A percentile compares a stretch with the other conserved stretches of the same genome.
phyloP scores from a whole-genome alignment of 2,113 vertebrate species.

The Centrocercus urophasianus region DNA sequence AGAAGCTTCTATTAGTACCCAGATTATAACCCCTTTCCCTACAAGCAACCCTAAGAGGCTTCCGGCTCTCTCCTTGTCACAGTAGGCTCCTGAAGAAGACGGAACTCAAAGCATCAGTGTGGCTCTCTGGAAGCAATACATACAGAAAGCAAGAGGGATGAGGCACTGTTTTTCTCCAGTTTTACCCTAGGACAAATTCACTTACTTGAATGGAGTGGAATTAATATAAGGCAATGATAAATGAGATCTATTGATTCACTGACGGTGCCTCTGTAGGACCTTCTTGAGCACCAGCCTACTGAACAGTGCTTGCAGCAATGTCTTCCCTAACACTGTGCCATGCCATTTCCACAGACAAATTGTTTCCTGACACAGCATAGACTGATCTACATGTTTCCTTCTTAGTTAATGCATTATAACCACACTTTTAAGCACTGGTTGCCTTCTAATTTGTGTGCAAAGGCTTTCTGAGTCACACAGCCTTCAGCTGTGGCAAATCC shows the following conservation, averaged over 20 bases:
- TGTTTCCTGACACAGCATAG: conserved; percentile 66
- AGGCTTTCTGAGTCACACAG: conserved; percentile 37
- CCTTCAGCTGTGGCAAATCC: conserved; percentile 40
- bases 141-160: not conserved
- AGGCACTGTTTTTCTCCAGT: not conserved
- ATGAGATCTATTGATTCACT: conserved; percentile 57
- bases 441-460: conserved; percentile 60
- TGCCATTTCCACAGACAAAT: conserved; percentile 63
- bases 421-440: conserved; percentile 64
- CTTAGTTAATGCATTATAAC: conserved; percentile 57
- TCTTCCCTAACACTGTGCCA: conserved; percentile 52
- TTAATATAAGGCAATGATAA: conserved; percentile 55
- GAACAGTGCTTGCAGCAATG: conserved; percentile 31
- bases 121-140: not conserved
- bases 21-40: not conserved
- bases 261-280: conserved; percentile 60
- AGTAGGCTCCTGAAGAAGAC: not conserved
- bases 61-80: conserved; percentile 15
- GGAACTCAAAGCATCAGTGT: not conserved
- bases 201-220: conserved; percentile 37
- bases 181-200: conserved; percentile 20
- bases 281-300: conserved; percentile 25
- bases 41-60: not conserved
- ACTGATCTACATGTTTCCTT: conserved; percentile 56
- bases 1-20: conserved; percentile 1